phyloP scores from a whole-genome alignment of 2,888 invertebrate genomes.

The Meiosimyza decipiens region DNA sequence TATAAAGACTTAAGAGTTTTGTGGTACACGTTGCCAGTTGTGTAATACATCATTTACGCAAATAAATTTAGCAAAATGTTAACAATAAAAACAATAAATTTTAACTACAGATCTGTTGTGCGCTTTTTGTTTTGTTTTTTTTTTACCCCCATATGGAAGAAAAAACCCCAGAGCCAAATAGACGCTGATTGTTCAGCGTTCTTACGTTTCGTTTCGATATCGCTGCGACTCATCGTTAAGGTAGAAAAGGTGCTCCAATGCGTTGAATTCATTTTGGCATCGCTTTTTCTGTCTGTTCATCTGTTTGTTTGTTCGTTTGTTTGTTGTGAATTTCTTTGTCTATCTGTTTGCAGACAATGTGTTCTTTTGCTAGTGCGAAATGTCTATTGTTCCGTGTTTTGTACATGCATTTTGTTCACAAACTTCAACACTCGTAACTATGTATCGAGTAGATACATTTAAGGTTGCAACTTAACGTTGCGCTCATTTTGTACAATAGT shows the following conservation, averaged over 20 bases:
- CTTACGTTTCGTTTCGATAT: constrained; percentile 11
- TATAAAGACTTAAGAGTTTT: no score
- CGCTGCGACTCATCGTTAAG: constrained; percentile 26
- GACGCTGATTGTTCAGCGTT: not conserved
- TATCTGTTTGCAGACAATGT: constrained; percentile 17
- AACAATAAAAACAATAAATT: constrained; percentile 44
- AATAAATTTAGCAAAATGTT: constrained; percentile 43
- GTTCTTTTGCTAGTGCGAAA: constrained; percentile 14
- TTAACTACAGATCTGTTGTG: constrained; percentile 22
- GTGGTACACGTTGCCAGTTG: constrained; percentile 29
- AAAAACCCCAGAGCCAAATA: constrained; percentile 26
- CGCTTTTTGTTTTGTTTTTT: not conserved
- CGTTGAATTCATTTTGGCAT: no score
- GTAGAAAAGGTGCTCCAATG: not conserved
- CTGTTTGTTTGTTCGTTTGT: no score
- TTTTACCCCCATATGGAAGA: not conserved
- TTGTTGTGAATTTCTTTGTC: no score
- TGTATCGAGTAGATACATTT: no score
- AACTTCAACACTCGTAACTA: not conserved
- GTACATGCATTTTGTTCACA: not conserved
- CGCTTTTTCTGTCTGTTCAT: no score
- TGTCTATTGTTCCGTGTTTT: constrained; percentile 19
- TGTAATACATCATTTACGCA: constrained; percentile 47
- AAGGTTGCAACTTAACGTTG: no score
- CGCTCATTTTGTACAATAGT: not conserved